Conservation (phyloP, 30 jellyfish, hydroid and myxozoan genomes). For the Euphysa ruthae region DNA sequence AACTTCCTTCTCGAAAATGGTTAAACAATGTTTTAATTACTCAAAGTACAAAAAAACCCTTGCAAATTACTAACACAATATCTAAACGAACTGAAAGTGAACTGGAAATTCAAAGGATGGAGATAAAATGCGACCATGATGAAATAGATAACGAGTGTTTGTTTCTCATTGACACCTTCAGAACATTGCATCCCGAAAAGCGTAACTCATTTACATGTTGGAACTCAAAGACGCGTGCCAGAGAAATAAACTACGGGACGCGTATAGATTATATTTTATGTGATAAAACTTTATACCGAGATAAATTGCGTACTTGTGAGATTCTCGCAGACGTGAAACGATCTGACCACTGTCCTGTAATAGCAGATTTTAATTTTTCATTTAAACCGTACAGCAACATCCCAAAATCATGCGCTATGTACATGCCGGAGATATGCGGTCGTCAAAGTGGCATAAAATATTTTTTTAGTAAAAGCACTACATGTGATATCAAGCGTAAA, state of each 20-base stretch:
- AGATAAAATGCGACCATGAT: not conserved
- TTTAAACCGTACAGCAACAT: conserved; percentile 17
- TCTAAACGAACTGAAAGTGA: not conserved
- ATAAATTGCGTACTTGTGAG: conserved; percentile 34
- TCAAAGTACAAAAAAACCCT: not conserved
- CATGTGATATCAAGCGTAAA: conserved; percentile 23
- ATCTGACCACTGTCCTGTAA: conserved; percentile 97
- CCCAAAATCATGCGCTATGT: conserved; percentile 67
- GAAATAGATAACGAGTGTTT: not conserved
- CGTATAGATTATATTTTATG: conserved; percentile 77
- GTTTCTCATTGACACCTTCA: conserved; percentile 47
- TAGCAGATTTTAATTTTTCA: conserved; percentile 34
- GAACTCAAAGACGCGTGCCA: conserved; percentile 76
- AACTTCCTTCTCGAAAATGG: conserved; percentile 21
- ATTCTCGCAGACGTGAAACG: conserved; percentile 81
- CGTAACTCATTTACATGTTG: conserved; percentile 83
- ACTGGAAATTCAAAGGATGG: not conserved
- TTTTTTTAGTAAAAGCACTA: conserved; percentile 11
- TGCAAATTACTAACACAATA: not conserved
- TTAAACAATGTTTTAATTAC: not conserved
- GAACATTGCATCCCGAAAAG: conserved; percentile 61
- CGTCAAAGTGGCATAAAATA: conserved; percentile 61
- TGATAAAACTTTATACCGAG: conserved; percentile 7
- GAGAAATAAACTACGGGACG: conserved; percentile 89
- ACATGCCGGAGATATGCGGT: conserved; percentile 85